phyloP scores from a whole-genome alignment of 2,113 vertebrate species.

The Crotophaga sulcirostris region DNA sequence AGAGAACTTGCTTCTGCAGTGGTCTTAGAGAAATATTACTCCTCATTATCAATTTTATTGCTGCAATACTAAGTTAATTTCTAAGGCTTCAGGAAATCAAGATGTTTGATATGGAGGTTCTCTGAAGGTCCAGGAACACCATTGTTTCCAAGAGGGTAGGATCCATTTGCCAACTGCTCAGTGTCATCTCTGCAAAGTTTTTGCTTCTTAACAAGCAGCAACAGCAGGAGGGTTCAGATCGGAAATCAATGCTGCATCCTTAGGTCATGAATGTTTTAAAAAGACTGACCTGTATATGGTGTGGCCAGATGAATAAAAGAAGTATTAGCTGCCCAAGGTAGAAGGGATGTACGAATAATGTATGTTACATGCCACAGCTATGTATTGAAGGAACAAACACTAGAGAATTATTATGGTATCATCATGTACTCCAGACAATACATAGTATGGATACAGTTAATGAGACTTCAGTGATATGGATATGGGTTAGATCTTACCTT shows the following conservation, averaged over 20 bases:
- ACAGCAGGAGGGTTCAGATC: background rate
- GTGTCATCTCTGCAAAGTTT: background rate
- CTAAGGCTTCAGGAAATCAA: background rate
- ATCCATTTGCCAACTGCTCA: background rate
- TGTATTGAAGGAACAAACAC: background rate
- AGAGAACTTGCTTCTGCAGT: background rate
- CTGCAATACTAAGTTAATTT: background rate
- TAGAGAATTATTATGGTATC: background rate
- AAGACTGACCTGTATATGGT: background rate
- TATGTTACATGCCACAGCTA: background rate
- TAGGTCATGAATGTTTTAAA: background rate
- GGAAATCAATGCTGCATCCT: background rate
- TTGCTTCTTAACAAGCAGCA: background rate
- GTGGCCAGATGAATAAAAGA: background rate
- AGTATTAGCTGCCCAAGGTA: background rate
- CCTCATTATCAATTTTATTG: background rate
- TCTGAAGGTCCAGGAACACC: background rate
- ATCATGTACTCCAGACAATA: background rate
- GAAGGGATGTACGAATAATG: background rate
- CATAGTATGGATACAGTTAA: background rate
- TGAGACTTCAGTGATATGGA: background rate
- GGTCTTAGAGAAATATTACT: background rate
- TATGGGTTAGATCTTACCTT: background rate
- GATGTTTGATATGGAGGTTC: background rate
- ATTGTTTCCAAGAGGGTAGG: background rate